Conservation (phyloP, 92 coral and sea anemone genomes). For the Palythoa caribaeorum region DNA sequence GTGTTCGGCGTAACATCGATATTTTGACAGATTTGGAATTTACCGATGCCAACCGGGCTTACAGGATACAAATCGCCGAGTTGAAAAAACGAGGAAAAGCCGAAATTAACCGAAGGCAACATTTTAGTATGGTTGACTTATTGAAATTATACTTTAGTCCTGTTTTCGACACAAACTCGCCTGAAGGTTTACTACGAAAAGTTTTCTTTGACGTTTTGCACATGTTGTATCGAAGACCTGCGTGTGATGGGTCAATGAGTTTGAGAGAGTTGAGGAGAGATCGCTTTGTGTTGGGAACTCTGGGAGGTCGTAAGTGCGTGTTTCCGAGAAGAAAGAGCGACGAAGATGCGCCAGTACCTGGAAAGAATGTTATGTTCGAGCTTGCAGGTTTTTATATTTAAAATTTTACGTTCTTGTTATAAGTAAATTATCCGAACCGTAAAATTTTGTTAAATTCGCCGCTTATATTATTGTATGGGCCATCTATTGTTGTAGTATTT, state of each 20-base stretch:
- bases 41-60: slow-evolving; percentile 78
- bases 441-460: background rate
- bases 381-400: slow-evolving; percentile 36
- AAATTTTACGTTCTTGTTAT: slow-evolving; percentile 2
- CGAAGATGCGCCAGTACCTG: slow-evolving; percentile 37
- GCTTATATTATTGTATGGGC: background rate
- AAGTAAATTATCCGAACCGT: background rate
- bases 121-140: slow-evolving; percentile 80
- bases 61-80: slow-evolving; percentile 86
- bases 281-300: slow-evolving; percentile 72
- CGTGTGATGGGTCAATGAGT: slow-evolving; percentile 68
- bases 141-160: slow-evolving; percentile 85
- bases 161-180: slow-evolving; percentile 77
- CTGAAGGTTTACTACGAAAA: slow-evolving; percentile 84
- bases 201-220: slow-evolving; percentile 91
- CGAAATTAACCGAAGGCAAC: slow-evolving; percentile 74
- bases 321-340: slow-evolving; percentile 42
- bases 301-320: slow-evolving; percentile 61
- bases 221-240: slow-evolving; percentile 77
- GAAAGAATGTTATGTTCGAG: slow-evolving; percentile 44
- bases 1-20: slow-evolving; percentile 80
- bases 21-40: slow-evolving; percentile 89
- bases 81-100: slow-evolving; percentile 89
- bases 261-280: slow-evolving; percentile 86
- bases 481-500: background rate